Evolutionary conservation across 1,140 invertebrate genomes (phyloP), one percentile per base, ranked within the genome.

Genomic region (Drosophila triauraria): DNA sequence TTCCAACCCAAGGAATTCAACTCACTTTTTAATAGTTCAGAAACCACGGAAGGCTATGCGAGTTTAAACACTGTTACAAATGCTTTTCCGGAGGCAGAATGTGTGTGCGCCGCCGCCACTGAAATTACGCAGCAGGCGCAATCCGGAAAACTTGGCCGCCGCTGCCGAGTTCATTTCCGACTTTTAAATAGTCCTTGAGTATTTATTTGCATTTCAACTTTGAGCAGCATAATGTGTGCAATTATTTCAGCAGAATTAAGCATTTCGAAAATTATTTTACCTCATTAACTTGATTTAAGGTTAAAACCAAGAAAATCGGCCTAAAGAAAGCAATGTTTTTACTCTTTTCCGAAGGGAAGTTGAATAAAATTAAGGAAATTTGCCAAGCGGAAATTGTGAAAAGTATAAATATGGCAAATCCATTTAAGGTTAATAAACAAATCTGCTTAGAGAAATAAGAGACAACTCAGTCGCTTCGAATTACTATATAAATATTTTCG

Each of bases 1-100:
- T 53, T 58, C 17, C 60, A 20, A 15, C 42, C 35, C 35, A n/a
- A 71, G 48, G 67, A 60, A 72, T 58, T 60, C 54, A 50, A 47
- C 54, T 72, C 67, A 72, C 69, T 72, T 72, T 72, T 72, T 72
- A 72, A 72, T 72, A 72, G 69, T 72, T 72, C 53, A 46, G 67
- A 59, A 72, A 43, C 69, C 67, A 72, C 69, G 67, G 42, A 56
- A 12, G 68, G 50, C 68, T 57, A 54, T 69, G 65, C 42, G 51
- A 70, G 67, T 72, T 72, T 72, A 72, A 72, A 69, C 65, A 68
- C 65, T 60, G 69, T 58, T 72, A 50, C 69, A 72, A 72, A 72
- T 72, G 57, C 67, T 71, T 71, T 72, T 50, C 69, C 67, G 67
- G 27, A 59, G 20, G 53, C 69, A 17, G 46, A 71, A 42, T 43